Conservation (phyloP, 2,888 invertebrate genomes). For the Lithophane ornitopus region DNA sequence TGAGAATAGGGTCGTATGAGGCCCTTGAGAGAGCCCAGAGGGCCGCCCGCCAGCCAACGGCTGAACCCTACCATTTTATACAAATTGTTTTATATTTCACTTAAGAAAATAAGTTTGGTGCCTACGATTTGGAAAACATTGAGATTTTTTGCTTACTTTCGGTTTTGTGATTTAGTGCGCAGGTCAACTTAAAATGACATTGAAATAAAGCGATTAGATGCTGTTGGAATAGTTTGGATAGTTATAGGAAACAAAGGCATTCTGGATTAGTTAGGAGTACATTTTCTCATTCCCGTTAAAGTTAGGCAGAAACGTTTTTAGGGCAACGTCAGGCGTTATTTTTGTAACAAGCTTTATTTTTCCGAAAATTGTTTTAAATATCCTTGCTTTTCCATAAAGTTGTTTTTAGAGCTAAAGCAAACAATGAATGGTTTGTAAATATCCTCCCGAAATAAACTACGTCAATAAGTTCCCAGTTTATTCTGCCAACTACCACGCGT, state of each 20-base stretch:
- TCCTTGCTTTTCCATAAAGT: background rate
- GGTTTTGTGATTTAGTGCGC: background rate
- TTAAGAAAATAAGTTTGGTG: slow-evolving; percentile 61
- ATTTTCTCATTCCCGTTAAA: background rate
- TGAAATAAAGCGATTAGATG: background rate
- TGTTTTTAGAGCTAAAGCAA: background rate
- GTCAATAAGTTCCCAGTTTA: slow-evolving; percentile 17
- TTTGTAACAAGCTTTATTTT: background rate
- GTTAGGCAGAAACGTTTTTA: background rate
- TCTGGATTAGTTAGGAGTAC: background rate
- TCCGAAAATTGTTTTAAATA: background rate
- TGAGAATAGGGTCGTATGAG: slow-evolving; percentile 66
- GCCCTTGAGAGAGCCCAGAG: slow-evolving; percentile 70
- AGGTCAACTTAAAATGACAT: background rate
- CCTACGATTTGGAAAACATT: slow-evolving; percentile 12
- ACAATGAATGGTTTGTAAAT: slow-evolving; percentile 1
- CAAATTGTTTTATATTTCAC: slow-evolving; percentile 79
- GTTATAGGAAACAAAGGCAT: background rate
- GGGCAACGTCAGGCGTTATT: background rate
- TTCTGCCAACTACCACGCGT: slow-evolving; percentile 54
- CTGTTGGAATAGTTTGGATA: background rate
- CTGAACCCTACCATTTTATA: slow-evolving; percentile 63
- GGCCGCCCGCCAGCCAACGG: slow-evolving; percentile 46
- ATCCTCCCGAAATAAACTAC: slow-evolving; percentile 19
- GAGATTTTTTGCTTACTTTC: slow-evolving; percentile 30